These are phyloP conservation scores for Odocoileus virginianus DNA, from an alignment of 2,113 vertebrate genomes.

Conservation along the genomic window DNA sequence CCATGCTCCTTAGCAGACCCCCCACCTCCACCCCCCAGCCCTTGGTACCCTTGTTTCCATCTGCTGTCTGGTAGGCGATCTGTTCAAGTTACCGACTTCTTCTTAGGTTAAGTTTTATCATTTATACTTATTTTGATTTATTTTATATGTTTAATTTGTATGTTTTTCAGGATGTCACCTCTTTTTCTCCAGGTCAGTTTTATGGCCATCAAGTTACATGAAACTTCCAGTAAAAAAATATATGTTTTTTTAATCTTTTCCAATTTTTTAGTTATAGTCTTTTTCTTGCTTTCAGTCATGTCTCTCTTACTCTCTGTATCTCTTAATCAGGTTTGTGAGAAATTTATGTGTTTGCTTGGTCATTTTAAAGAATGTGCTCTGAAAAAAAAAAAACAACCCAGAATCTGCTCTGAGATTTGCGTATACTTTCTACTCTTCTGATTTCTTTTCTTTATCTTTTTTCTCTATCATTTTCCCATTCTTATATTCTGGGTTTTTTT, in stretches of 20 bases:
- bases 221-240: background rate
- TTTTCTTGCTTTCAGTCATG: background rate
- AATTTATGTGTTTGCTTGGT: accelerated
- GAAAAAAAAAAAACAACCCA: background rate
- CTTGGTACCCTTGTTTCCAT: accelerated
- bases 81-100: background rate
- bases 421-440: background rate
- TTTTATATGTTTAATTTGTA: background rate
- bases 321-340: background rate
- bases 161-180: background rate
- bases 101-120: background rate
- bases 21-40: accelerated
- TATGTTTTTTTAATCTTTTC: background rate
- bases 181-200: background rate
- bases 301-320: too few species aligned
- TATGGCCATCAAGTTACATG: background rate
- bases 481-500: background rate
- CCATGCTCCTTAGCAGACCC: background rate
- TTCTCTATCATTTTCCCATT: background rate
- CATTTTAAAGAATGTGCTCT: background rate
- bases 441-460: background rate
- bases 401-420: background rate
- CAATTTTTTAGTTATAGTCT: background rate
- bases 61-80: accelerated
- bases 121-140: background rate